These are phyloP conservation scores for Acanthiza pusilla DNA, from an alignment of 2,797 vertebrate genomes.

Conservation along the genomic window DNA sequence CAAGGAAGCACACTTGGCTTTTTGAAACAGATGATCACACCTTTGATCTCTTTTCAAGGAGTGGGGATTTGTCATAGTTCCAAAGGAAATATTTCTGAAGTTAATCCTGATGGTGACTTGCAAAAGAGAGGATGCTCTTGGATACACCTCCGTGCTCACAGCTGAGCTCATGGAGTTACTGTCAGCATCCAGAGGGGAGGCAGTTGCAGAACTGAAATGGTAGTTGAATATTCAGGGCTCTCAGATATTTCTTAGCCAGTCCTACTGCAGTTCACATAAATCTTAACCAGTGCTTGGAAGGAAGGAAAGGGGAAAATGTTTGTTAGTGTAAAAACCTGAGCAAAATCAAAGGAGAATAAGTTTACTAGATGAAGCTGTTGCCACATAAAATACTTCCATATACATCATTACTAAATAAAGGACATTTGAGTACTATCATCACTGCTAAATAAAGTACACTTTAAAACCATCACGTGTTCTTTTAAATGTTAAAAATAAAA, in stretches of 20 bases:
- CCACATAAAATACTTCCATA: neutral
- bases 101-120: neutral
- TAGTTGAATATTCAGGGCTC: neutral
- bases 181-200: neutral
- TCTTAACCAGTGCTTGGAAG: neutral
- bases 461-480: neutral
- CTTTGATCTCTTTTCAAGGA: neutral
- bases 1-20: neutral
- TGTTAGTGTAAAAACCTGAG: neutral
- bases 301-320: neutral
- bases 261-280: neutral
- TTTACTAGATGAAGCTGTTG: neutral
- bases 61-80: neutral
- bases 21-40: neutral
- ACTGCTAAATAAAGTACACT: neutral
- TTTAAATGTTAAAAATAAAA: neutral
- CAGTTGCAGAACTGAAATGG: neutral
- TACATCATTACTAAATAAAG: neutral
- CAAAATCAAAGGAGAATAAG: neutral
- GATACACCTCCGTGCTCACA: rapidly evolving
- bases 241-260: neutral
- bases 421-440: neutral
- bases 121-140: neutral
- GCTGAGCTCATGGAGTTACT: neutral
- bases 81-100: neutral